Base-by-base conservation (phyloP, 2,888 invertebrate species). In the Suillia variegata region DNA sequence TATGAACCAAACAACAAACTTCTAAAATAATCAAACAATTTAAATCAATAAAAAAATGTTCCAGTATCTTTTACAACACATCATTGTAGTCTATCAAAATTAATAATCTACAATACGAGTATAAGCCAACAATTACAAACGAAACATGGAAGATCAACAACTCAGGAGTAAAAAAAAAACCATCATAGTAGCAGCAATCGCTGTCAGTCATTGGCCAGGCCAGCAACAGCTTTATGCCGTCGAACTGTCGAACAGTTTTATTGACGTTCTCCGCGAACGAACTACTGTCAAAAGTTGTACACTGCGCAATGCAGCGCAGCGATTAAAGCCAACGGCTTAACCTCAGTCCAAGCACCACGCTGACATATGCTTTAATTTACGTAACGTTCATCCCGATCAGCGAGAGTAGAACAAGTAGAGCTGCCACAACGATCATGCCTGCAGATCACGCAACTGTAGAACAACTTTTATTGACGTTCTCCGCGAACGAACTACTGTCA, bases 401-500 rank as follows among this genome's bases (percentile, higher is more conserved):
- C n/a, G n/a, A n/a, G n/a, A n/a, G n/a, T n/a, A n/a, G n/a, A n/a
- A n/a, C n/a, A n/a, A 45, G 45, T 13, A 6, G 13, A n/a, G n/a
- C n/a, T 6, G 4, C 4, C 45, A 18, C 3, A 45, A 17, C 5
- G 45, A 45, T 45, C 18, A 17, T 3, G 45, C 45, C 18, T 4
- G 4, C 38, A 45, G 6, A 20, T 20, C 6, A 18, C 20, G n/a
- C n/a, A n/a, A n/a, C n/a, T n/a, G n/a, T n/a, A n/a, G n/a, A n/a
- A n/a, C n/a, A n/a, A 26, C 5, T 26, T 26, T 45, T 45, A 45
- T 45, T 45, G 45, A 45, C 18, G 45, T 45, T 3, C 45, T 18
- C 45, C 20, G 45, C 45, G 31, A 8, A 31, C 31, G 31, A 31
- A 20, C 45, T 38, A 45, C 45, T 45, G 45, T 45, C 45, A 45